Percentiles rank a stretch among this genome's conserved stretches.
Conservation (phyloP, 2,113 vertebrate genomes). For the Hemiprocne comata region DNA sequence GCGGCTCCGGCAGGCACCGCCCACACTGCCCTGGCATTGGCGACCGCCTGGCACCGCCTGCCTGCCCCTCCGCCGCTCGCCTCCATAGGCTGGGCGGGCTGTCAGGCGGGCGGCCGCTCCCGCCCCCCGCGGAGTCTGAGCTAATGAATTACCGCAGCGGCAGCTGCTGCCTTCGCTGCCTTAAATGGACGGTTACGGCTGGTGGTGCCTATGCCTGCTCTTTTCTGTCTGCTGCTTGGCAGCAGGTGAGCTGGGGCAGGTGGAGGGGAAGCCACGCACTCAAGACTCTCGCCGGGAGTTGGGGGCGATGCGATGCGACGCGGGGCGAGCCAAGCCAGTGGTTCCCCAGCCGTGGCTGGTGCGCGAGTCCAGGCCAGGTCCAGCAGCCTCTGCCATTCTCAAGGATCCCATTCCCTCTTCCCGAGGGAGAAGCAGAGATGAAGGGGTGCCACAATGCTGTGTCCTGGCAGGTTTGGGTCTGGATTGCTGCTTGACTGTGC, state of each 20-base stretch:
- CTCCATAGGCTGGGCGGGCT: neutral
- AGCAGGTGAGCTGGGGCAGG: neutral
- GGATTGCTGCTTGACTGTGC: too few species aligned
- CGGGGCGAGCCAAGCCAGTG: too few species aligned
- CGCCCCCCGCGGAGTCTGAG: neutral
- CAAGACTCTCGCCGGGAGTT: too few species aligned
- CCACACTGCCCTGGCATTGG: neutral
- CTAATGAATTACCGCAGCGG: neutral
- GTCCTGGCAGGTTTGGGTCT: too few species aligned
- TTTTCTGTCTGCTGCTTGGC: neutral
- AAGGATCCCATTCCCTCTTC: fast-evolving
- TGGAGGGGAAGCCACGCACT: too few species aligned
- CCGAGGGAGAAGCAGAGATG: fast-evolving
- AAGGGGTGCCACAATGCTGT: fast-evolving
- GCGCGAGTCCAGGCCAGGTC: neutral
- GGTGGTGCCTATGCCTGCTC: too few species aligned
- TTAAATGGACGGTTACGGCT: neutral
- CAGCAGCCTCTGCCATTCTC: neutral
- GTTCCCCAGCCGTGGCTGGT: too few species aligned
- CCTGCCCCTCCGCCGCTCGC: neutral
- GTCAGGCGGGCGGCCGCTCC: neutral
- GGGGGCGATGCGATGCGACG: too few species aligned
- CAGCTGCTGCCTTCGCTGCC: neutral
- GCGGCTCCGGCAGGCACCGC: neutral
- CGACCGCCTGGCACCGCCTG: neutral